Base-by-base conservation (phyloP, 2,113 vertebrate species). In the Tichodroma muraria region DNA sequence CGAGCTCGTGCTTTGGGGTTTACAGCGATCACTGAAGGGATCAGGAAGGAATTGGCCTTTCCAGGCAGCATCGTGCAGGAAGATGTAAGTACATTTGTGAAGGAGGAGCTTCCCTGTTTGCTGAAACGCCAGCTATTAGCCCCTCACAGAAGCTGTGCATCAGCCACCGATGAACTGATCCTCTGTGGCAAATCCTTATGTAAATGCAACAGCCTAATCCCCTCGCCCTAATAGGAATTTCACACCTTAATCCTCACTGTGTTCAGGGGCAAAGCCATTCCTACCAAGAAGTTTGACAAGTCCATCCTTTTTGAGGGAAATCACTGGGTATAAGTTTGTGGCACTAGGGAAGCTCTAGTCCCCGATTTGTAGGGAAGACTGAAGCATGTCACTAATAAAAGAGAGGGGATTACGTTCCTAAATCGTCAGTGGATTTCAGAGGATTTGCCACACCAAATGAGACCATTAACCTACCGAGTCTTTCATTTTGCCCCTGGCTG, bases 171-270 rank as follows among this genome's bases (percentile, higher is more conserved):
- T 70, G 80, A 77, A 49, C 88, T 53, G 93, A 90, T 89, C 66
- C 77, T 77, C 65, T 85, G 30, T 80, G 77, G 75, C 89, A 95
- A 91, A 96, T 93, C 89, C 82, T 38, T 77, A 94, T 89, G 94
- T 64, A 95, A 95, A 95, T 96, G 69, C 66, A 89, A 6, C 42
- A 77, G 68, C 63, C 66, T 95, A 92, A 96, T 95, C 91, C 89
- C 83, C 78, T 81, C n/a, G 63, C 64, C 70, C 64, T 92, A 88
- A 92, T 30, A 92, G 71, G 86, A 95, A 95, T 96, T 95, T 96
- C 93, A 95, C 90, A 93, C 92, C 92, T 93, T 84, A 92, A 85
- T 96, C 71, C 88, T 83, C 6, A 0, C 81, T 77, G 4, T 66
- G 80, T 73, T 82, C 44, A 23, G 76, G 79, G 75, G 77, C 68